Conservation (phyloP, 2,113 vertebrate genomes). For the Excalfactoria chinensis region DNA sequence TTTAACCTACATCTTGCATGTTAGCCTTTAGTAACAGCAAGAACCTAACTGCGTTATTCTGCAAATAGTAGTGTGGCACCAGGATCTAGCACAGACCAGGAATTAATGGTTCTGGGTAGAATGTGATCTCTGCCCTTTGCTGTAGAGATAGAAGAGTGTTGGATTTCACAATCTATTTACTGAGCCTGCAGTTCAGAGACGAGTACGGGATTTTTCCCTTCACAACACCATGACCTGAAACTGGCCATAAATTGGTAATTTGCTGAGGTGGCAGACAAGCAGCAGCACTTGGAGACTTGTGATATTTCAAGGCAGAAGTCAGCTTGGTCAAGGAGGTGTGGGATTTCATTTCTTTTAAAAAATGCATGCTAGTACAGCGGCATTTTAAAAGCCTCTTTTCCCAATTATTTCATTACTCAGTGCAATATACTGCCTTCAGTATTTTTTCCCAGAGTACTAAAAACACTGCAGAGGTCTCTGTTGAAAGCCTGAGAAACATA, state of each 20-base stretch:
- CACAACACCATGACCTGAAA: background rate
- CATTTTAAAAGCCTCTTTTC: background rate
- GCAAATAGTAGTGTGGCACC: slow-evolving; percentile 22
- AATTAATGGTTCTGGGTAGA: slow-evolving; percentile 37
- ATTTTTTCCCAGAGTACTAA: background rate
- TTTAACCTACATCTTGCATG: slow-evolving; percentile 51
- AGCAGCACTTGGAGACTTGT: background rate
- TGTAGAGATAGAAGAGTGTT: background rate
- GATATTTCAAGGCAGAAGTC: background rate
- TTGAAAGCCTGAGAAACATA: background rate
- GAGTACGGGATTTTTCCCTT: background rate
- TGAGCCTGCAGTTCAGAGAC: slow-evolving; percentile 6
- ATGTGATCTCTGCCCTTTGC: background rate
- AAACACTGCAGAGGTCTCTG: slow-evolving; percentile 8
- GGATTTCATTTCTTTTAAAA: background rate
- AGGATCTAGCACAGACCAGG: background rate
- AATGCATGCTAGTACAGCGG: background rate
- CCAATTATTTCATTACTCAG: background rate
- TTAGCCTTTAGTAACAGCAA: slow-evolving; percentile 27
- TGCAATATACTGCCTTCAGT: background rate
- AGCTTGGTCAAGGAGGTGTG: background rate
- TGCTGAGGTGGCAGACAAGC: background rate
- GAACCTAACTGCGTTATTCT: slow-evolving; percentile 9
- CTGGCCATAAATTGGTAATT: background rate
- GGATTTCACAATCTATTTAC: slow-evolving; percentile 60